Evolutionary conservation across 1,140 invertebrate genomes (phyloP).

Genomic region (Dendrolimus kikuchii): DNA sequence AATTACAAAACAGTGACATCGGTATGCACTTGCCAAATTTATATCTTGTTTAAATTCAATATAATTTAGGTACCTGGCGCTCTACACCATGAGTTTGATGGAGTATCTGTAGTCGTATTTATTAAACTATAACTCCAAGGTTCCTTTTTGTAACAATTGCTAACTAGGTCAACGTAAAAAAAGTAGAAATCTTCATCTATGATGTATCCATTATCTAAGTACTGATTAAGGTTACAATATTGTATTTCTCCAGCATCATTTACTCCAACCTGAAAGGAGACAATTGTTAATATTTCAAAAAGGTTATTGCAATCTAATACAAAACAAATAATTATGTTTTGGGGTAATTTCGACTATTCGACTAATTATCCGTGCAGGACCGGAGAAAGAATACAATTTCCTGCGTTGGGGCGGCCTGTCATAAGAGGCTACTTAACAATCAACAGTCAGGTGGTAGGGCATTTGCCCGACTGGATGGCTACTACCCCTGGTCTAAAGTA

Average conservation of each 20-base stretch:
- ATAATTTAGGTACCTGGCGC: slow-evolving; percentile 3
- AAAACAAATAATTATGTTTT: not conserved
- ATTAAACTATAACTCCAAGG: slow-evolving; percentile 37
- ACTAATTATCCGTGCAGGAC: no score
- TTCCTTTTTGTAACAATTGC: slow-evolving; percentile 35
- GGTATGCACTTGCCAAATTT: no score
- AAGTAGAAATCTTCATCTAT: slow-evolving; percentile 69
- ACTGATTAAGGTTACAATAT: slow-evolving; percentile 73
- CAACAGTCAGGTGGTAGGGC: no score
- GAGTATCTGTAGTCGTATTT: slow-evolving; percentile 44
- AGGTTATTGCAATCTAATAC: not conserved
- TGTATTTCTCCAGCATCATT: slow-evolving; percentile 77
- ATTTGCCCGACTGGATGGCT: no score
- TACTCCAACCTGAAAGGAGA: slow-evolving; percentile 66
- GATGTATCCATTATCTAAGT: slow-evolving; percentile 75
- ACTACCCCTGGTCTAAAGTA: no score
- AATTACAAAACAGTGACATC: no score
- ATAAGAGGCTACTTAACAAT: no score
- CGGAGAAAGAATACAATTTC: no score
- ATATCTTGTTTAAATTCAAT: no score
- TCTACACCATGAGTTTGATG: slow-evolving; percentile 74
- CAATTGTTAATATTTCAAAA: not conserved
- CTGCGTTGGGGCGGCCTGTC: no score
- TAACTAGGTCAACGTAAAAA: slow-evolving; percentile 18
- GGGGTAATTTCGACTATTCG: not conserved